Evolutionary conservation across 2,797 vertebrate species (phyloP).

Genomic region (Etheostoma nigrum): DNA sequence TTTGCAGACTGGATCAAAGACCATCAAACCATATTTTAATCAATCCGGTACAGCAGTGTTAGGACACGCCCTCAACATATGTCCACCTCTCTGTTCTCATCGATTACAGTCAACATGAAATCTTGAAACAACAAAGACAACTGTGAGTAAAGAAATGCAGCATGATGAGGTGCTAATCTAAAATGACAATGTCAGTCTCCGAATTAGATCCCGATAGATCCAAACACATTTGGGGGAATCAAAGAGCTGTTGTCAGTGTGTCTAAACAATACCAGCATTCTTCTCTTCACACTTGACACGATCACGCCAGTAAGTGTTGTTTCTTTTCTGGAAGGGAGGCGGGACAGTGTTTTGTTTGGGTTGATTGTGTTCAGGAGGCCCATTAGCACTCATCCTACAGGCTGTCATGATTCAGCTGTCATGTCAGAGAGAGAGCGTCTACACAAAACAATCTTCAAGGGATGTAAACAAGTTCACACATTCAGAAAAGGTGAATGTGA

Average conservation of each 20-base stretch:
- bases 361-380: slow-evolving; percentile 63
- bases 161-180: slow-evolving; percentile 31
- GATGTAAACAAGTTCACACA: slow-evolving; percentile 42
- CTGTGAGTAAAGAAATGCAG: slow-evolving; percentile 22
- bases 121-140: slow-evolving; percentile 24
- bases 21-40: slow-evolving; percentile 46
- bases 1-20: slow-evolving; percentile 55
- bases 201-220: slow-evolving; percentile 54
- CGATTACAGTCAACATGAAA: slow-evolving; percentile 36
- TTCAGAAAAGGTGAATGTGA: slow-evolving; percentile 30
- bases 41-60: slow-evolving; percentile 9
- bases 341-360: slow-evolving; percentile 68
- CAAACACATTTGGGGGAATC: slow-evolving; percentile 69
- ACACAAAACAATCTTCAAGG: slow-evolving; percentile 14
- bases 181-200: slow-evolving; percentile 40
- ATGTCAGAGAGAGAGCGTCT: slow-evolving; percentile 22
- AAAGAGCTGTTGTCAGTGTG: slow-evolving; percentile 70
- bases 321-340: slow-evolving; percentile 41
- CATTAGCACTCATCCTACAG: slow-evolving; percentile 40
- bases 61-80: slow-evolving; percentile 36
- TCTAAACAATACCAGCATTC: slow-evolving; percentile 76
- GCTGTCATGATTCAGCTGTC: slow-evolving; percentile 62
- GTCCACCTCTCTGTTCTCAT: slow-evolving; percentile 42
- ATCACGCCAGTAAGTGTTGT: slow-evolving; percentile 57
- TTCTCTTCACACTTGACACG: slow-evolving; percentile 62